phyloP scores from a whole-genome alignment of 37 sponge, comb jelly and placozoan genomes.

The Cliona cf. orientalis region DNA sequence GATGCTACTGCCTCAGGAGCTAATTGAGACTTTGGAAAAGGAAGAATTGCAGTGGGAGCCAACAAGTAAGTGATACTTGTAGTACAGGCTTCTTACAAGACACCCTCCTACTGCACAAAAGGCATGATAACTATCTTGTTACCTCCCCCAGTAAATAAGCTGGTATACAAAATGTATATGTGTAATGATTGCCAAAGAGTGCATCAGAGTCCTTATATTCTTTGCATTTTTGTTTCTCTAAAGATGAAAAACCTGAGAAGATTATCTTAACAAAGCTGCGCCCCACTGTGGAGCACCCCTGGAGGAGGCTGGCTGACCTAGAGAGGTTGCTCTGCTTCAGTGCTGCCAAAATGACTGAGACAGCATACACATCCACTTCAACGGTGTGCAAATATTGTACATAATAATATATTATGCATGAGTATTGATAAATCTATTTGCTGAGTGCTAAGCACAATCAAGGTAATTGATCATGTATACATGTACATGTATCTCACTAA shows the following conservation, averaged over 20 bases:
- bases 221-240: too few species aligned
- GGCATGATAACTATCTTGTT: background rate
- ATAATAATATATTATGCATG: too few species aligned
- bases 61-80: slow-evolving; percentile 3
- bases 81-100: too few species aligned
- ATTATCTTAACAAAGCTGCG: slow-evolving; percentile 6
- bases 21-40: slow-evolving; percentile 30
- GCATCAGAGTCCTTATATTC: too few species aligned
- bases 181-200: too few species aligned
- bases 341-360: slow-evolving; percentile 24
- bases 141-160: background rate
- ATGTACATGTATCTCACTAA: too few species aligned
- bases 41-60: slow-evolving; percentile 45
- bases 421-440: too few species aligned
- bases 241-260: slow-evolving; percentile 1
- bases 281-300: background rate
- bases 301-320: slow-evolving; percentile 33
- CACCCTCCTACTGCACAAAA: background rate
- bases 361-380: background rate
- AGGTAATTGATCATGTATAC: too few species aligned
- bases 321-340: slow-evolving; percentile 47
- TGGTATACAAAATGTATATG: slow-evolving; percentile 10
- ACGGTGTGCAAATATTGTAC: background rate
- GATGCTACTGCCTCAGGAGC: slow-evolving; percentile 7
- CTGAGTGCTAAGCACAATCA: too few species aligned